A percentile compares a stretch with the other conserved stretches of the same genome.
Evolutionary conservation across 2,113 vertebrate species (phyloP).

Genomic region (Alectura lathami): DNA sequence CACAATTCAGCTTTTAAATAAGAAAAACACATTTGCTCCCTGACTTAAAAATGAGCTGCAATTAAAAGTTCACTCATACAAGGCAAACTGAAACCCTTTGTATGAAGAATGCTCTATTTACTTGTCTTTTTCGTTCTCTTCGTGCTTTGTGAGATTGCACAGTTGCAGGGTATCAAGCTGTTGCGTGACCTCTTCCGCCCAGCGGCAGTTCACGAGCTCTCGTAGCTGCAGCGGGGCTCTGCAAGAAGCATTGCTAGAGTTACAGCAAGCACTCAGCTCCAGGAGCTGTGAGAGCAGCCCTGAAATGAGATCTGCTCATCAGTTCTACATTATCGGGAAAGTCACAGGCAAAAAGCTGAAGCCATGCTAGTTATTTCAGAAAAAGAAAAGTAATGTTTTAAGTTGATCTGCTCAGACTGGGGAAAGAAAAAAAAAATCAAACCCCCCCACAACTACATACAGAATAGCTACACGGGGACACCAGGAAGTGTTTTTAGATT

Average conservation of each 20-base stretch:
- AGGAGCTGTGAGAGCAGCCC: not conserved
- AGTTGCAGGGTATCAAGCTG: slow-evolving; percentile 97
- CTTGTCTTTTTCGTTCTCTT: slow-evolving; percentile 99
- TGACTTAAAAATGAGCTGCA: not conserved
- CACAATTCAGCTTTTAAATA: not conserved
- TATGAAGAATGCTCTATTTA: slow-evolving; percentile 61
- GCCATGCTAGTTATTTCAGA: not conserved
- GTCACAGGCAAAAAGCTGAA: not conserved
- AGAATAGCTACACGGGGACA: not conserved
- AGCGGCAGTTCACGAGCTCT: slow-evolving; percentile 97
- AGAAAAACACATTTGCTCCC: not conserved
- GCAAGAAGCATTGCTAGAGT: not conserved
- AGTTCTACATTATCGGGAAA: not conserved
- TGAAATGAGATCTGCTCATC: not conserved
- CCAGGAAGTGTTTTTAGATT: not conserved
- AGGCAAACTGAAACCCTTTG: not conserved
- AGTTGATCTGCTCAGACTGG: not conserved
- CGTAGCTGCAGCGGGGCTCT: slow-evolving; percentile 94
- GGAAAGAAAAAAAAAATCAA: not conserved
- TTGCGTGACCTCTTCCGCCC: slow-evolving; percentile 98
- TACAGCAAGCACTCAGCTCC: not conserved
- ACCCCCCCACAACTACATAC: not conserved
- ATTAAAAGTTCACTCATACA: not conserved
- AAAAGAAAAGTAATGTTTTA: accelerated
- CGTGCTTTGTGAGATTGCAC: slow-evolving; percentile 94